Evolutionary conservation across 2,888 invertebrate species (phyloP).

Genomic region (Epistrophella euchroma): DNA sequence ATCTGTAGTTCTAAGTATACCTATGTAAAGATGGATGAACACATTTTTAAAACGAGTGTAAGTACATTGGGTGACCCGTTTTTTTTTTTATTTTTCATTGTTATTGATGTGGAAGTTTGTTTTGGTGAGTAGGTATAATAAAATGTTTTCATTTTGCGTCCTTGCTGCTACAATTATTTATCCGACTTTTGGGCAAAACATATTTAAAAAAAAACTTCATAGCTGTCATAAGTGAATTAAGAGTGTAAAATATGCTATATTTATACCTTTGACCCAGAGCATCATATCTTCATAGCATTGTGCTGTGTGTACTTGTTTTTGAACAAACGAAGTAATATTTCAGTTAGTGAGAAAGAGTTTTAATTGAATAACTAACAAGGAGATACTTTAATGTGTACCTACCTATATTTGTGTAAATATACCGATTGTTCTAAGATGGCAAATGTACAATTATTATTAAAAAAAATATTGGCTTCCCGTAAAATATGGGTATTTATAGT

Average conservation of each 20-base stretch:
- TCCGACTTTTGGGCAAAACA: not conserved
- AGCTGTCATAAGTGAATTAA: not conserved
- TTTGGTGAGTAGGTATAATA: conserved; percentile 12
- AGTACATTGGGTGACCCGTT: not conserved
- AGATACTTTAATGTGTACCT: no score
- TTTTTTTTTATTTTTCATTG: not conserved
- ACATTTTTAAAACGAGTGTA: not conserved
- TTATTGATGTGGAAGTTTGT: not conserved
- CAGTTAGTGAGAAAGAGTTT: no score
- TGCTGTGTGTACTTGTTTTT: not conserved
- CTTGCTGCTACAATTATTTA: not conserved
- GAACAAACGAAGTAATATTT: no score
- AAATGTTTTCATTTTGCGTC: not conserved
- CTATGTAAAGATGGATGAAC: not conserved
- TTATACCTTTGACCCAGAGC: not conserved
- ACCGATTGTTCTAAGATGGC: no score
- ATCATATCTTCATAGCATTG: not conserved
- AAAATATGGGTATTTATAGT: no score
- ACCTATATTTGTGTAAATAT: no score
- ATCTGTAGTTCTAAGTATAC: not conserved
- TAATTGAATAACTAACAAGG: no score
- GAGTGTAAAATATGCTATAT: not conserved
- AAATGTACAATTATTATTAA: no score
- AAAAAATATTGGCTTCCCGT: no score
- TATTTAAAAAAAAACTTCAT: not conserved